A percentile compares a stretch with the other conserved stretches of the same genome.
phyloP scores from a whole-genome alignment of 2,888 invertebrate genomes.

The Prosapia bicincta region DNA sequence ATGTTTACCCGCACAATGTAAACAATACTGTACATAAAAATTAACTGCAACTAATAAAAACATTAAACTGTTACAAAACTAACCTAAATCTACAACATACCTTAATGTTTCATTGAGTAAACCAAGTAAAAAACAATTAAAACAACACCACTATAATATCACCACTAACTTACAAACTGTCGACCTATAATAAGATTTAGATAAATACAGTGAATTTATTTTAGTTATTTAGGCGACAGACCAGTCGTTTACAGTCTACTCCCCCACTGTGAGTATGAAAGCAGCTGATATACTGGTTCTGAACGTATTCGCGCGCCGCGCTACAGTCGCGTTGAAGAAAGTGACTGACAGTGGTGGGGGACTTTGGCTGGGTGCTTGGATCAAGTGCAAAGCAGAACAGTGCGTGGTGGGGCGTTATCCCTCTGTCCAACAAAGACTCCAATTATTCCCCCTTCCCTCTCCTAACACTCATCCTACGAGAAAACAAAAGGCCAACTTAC shows the following conservation, averaged over 20 bases:
- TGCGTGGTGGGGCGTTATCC: background rate
- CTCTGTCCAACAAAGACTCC: background rate
- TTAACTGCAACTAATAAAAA: too few relatives aligned
- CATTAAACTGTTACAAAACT: too few relatives aligned
- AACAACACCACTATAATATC: background rate
- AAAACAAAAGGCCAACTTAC: background rate
- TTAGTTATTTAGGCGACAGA: background rate
- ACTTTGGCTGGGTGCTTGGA: constrained; percentile 2
- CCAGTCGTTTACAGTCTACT: background rate
- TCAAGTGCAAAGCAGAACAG: background rate
- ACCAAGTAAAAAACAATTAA: background rate
- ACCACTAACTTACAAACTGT: too few relatives aligned
- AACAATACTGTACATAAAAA: too few relatives aligned
- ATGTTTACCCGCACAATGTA: too few relatives aligned
- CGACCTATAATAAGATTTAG: too few relatives aligned
- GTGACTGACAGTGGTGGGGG: background rate
- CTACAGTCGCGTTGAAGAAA: background rate
- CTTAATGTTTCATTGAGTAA: background rate
- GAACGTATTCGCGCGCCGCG: background rate
- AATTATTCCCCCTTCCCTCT: background rate
- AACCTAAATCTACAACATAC: background rate
- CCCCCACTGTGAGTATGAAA: background rate
- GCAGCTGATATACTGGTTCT: background rate
- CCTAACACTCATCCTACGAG: background rate
- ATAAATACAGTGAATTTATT: too few relatives aligned